phyloP scores from a whole-genome alignment of 2,888 invertebrate species.

The Ashinkailepas kermadecensis region DNA sequence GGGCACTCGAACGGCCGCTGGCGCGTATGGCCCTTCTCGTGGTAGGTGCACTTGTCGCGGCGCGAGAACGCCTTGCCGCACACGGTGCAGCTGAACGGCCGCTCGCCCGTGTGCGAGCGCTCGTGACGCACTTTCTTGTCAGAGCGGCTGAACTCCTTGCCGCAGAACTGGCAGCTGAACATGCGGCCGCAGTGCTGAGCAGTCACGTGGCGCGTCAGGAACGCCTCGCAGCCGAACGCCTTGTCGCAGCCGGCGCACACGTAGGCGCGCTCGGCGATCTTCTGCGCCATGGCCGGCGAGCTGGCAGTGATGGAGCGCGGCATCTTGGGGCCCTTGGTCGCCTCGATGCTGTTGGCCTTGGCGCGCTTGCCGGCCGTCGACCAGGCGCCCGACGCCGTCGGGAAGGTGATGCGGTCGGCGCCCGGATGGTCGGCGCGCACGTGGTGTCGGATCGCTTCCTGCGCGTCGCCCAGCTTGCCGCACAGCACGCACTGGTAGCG shows the following conservation, averaged over 20 bases:
- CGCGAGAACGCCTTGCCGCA: conserved; percentile 23
- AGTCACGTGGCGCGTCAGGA: not conserved
- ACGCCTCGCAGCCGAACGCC: conserved; percentile 24
- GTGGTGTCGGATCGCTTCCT: not conserved
- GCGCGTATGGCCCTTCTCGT: not conserved
- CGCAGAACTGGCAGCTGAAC: conserved; percentile 21
- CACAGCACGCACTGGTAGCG: conserved; percentile 22
- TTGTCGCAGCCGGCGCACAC: conserved; percentile 8
- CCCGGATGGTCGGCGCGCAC: conserved; percentile 18
- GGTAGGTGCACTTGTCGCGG: conserved; percentile 20
- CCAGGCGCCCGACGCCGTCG: not conserved
- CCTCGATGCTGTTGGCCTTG: not conserved
- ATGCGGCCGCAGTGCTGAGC: conserved; percentile 17
- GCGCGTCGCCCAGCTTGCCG: conserved; percentile 8
- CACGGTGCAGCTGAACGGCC: conserved; percentile 18
- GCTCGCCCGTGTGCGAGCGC: conserved; percentile 23
- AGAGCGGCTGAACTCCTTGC: conserved; percentile 13
- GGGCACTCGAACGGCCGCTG: conserved; percentile 24
- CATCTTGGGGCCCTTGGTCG: no score
- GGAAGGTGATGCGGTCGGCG: conserved; percentile 24
- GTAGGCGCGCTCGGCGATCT: not conserved
- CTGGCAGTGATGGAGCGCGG: conserved; percentile 18
- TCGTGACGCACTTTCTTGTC: conserved; percentile 24
- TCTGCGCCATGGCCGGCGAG: conserved; percentile 8
- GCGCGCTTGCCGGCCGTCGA: not conserved